Percentiles rank a stretch among this genome's conserved stretches.
Evolutionary conservation across 2,888 invertebrate genomes (phyloP).

Genomic region (Orchesella flavescens): DNA sequence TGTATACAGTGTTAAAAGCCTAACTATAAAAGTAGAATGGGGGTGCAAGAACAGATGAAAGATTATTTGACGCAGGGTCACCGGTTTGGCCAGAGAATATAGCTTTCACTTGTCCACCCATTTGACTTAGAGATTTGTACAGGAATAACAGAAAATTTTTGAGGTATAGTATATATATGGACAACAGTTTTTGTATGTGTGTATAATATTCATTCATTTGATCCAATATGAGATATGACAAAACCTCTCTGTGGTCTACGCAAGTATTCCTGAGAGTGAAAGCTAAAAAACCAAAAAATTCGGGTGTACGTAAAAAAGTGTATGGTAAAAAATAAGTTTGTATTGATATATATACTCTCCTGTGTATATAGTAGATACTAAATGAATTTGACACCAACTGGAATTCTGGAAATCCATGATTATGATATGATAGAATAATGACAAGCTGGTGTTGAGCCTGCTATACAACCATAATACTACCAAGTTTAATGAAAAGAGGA

Average conservation of each 20-base stretch:
- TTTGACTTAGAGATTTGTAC: neutral
- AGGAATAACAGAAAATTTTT: neutral
- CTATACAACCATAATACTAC: neutral
- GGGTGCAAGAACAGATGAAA: neutral
- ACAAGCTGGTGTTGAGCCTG: too few relatives aligned
- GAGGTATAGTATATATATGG: too few relatives aligned
- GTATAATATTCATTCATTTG: too few relatives aligned
- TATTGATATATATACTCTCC: neutral
- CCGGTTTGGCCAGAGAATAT: conserved; percentile 31
- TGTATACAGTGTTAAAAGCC: conserved; percentile 12
- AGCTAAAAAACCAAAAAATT: conserved; percentile 50
- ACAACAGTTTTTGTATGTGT: too few relatives aligned
- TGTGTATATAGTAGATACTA: neutral
- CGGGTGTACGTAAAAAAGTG: conserved; percentile 32
- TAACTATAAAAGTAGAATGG: neutral
- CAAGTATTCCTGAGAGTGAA: neutral
- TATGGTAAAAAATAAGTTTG: neutral
- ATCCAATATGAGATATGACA: neutral
- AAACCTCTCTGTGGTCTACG: neutral
- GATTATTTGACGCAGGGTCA: conserved; percentile 21
- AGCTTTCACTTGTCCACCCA: neutral
- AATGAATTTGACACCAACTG: conserved; percentile 16
- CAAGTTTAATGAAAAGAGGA: neutral
- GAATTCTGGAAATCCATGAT: conserved; percentile 11
- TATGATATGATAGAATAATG: neutral